Evolutionary conservation across 2,797 vertebrate species (phyloP).

Genomic region (Sebastes matsubarae): DNA sequence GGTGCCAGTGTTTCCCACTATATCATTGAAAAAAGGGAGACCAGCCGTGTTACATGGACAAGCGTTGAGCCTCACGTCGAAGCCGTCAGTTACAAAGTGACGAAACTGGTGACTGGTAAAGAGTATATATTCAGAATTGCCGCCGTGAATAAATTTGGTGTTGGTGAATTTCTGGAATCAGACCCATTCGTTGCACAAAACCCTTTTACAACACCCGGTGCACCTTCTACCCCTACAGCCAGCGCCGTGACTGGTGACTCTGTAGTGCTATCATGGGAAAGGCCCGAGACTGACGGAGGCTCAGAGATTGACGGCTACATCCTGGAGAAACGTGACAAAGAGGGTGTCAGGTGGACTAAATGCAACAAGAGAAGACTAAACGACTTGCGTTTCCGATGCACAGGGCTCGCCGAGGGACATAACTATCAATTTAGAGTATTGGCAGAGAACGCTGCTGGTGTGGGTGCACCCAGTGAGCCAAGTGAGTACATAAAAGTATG

Average conservation of each 20-base stretch:
- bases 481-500: constrained; percentile 92
- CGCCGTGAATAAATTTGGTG: constrained; percentile 96
- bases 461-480: constrained; percentile 90
- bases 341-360: constrained; percentile 96
- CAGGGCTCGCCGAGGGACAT: constrained; percentile 90
- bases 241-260: constrained; percentile 90
- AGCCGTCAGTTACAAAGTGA: constrained; percentile 91
- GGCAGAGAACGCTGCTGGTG: constrained; percentile 95
- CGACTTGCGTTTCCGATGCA: constrained; percentile 93
- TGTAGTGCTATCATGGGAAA: constrained; percentile 93
- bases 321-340: constrained; percentile 96
- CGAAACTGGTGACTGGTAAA: constrained; percentile 92
- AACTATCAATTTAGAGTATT: constrained; percentile 96
- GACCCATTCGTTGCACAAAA: constrained; percentile 90
- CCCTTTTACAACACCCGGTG: constrained; percentile 91
- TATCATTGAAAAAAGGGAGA: constrained; percentile 95
- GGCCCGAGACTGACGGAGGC: constrained; percentile 93
- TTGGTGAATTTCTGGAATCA: constrained; percentile 95
- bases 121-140: constrained; percentile 98
- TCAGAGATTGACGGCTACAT: constrained; percentile 94
- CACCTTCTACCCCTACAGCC: constrained; percentile 90
- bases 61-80: constrained; percentile 91
- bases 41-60: constrained; percentile 93
- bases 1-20: constrained; percentile 94
- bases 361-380: constrained; percentile 94